Evolutionary conservation across 2,888 invertebrate genomes (phyloP), one percentile per base, ranked within the genome.

Genomic region (Poecilobothrus nobilitatus): DNA sequence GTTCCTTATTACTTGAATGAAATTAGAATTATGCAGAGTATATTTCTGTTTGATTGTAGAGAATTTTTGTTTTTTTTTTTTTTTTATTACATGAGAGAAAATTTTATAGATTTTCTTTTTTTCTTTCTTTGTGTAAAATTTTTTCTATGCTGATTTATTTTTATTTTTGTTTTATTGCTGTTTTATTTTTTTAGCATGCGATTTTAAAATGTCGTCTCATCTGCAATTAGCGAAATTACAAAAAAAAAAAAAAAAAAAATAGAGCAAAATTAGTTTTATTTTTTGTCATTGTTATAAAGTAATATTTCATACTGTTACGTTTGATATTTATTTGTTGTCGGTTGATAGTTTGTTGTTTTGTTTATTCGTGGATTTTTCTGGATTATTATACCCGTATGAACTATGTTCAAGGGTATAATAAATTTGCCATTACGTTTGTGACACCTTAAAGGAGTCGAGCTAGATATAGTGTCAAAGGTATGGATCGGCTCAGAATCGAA

Each of bases 191-290:
- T 10, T 37, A 53, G 18, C 53, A 53, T 53, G 53, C 53, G 53
- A 53, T 53, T 53, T 53, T 1, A 53, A 53, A 53, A 18, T 18
- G 6, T 53, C 53, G 53, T 53, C 53, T 53, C 53, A 53, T 53
- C 53, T 53, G 53, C 53, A 53, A 53, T 53, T 53, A 53, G 53
- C 18, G 53, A 53, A 53, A 53, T 53, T 53, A 53, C 53, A 12
- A 53, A 18, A 53, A 9, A 53, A 53, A 53, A 53, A 44, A n/a
- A n/a, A n/a, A n/a, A 44, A 44, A 34, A 34, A 34, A 34, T 34
- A 34, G 8, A 34, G 8, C 5, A 34, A 34, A 37, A 37, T 37
- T 37, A 8, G 7, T 8, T 37, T 53, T 15, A 6, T 18, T 53
- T 41, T 41, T 41, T 41, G 41, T 41, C 15, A 41, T 27, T 53